phyloP scores from a whole-genome alignment of 2,113 vertebrate genomes.

The Chamaea fasciata region DNA sequence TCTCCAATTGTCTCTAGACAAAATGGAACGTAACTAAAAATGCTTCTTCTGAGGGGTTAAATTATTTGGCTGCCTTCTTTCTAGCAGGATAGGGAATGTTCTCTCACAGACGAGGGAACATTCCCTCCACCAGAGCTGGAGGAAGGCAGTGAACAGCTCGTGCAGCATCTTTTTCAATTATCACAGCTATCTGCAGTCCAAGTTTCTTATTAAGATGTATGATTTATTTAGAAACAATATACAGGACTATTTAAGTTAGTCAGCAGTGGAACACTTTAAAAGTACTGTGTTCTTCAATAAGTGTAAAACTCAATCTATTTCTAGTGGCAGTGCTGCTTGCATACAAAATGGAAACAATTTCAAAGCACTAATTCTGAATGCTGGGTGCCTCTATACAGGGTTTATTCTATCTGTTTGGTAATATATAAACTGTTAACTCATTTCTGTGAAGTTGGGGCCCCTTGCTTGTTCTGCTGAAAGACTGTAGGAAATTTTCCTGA shows the following conservation, averaged over 20 bases:
- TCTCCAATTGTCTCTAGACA: background rate
- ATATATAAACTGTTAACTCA: background rate
- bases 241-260: background rate
- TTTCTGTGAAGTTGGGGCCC: background rate
- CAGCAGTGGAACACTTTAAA: background rate
- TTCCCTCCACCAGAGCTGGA: background rate
- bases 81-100: background rate
- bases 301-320: background rate
- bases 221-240: slow-evolving; percentile 21
- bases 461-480: background rate
- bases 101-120: background rate
- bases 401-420: background rate
- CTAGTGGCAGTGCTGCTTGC: background rate
- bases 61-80: background rate
- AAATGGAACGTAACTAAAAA: slow-evolving; percentile 17
- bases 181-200: background rate
- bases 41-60: background rate
- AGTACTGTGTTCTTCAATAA: background rate
- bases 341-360: background rate
- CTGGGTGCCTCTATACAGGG: background rate
- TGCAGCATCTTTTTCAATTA: background rate
- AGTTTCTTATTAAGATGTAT: background rate
- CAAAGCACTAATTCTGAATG: background rate
- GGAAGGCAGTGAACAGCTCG: background rate
- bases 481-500: background rate